phyloP scores from a whole-genome alignment of 2,888 invertebrate genomes.

The Conistra vaccinii region DNA sequence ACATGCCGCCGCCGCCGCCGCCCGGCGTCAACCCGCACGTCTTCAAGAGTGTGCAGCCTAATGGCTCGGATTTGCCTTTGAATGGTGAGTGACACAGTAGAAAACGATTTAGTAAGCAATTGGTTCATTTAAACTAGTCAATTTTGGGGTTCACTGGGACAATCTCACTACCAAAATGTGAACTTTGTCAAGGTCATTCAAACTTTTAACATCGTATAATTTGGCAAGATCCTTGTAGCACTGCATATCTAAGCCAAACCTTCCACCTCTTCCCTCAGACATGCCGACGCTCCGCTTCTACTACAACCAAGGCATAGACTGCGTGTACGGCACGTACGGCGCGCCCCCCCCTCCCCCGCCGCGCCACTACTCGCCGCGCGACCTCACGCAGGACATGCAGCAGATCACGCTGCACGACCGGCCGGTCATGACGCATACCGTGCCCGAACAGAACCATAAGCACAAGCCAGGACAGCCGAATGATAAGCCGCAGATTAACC shows the following conservation, averaged over 20 bases:
- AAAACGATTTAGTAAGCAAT: not conserved
- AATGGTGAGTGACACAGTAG: constrained; percentile 80
- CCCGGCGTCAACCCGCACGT: constrained; percentile 79
- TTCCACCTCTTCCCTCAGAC: constrained; percentile 77
- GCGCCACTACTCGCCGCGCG: constrained; percentile 77
- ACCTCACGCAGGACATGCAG: constrained; percentile 84
- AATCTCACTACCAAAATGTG: not conserved
- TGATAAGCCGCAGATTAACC: constrained; percentile 76
- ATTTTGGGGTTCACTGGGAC: not conserved
- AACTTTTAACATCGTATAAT: no score
- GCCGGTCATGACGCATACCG: constrained; percentile 44
- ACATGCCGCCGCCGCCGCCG: constrained; percentile 70
- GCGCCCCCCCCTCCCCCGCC: constrained; percentile 72
- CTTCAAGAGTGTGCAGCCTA: constrained; percentile 86
- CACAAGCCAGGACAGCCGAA: constrained; percentile 71
- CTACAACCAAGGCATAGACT: constrained; percentile 93
- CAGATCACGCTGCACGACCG: constrained; percentile 82
- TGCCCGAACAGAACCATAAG: constrained; percentile 74
- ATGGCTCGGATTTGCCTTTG: constrained; percentile 90
- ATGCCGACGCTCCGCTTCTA: constrained; percentile 92
- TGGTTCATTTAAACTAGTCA: not conserved
- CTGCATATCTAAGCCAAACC: no score
- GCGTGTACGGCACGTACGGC: constrained; percentile 84
- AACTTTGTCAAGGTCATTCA: not conserved
- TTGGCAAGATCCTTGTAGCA: not conserved